Evolutionary conservation across 2,888 invertebrate species (phyloP).

Genomic region (Diarsia rubi): DNA sequence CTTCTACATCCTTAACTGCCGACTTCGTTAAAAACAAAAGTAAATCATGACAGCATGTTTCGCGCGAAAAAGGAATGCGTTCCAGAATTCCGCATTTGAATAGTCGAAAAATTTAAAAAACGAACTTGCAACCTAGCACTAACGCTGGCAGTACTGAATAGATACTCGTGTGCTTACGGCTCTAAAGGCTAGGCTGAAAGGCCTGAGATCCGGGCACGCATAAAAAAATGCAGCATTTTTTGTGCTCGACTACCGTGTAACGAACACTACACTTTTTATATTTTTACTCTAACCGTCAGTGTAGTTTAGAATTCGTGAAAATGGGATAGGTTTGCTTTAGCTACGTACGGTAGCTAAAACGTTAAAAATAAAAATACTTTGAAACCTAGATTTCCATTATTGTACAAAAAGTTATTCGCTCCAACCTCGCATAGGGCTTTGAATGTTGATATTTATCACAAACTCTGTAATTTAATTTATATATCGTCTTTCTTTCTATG

Average conservation of each 20-base stretch:
- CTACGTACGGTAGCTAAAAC: conserved; percentile 20
- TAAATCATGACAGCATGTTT: conserved; percentile 60
- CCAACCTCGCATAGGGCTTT: not conserved
- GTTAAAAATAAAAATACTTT: conserved; percentile 9
- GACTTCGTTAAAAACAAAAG: conserved; percentile 63
- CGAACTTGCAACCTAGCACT: conserved; percentile 65
- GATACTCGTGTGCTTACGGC: conserved; percentile 69
- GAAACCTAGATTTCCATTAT: not conserved
- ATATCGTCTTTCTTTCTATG: not conserved
- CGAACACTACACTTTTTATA: conserved; percentile 64
- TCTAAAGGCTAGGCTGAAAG: conserved; percentile 74
- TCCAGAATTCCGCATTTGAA: conserved; percentile 66
- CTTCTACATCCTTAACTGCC: conserved; percentile 42
- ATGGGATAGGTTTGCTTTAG: conserved; percentile 53
- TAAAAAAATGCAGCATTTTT: conserved; percentile 73
- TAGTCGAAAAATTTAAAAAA: conserved; percentile 66
- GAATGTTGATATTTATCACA: not conserved
- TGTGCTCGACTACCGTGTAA: conserved; percentile 58
- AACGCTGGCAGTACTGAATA: conserved; percentile 73
- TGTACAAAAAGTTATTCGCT: not conserved
- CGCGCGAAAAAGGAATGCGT: conserved; percentile 50
- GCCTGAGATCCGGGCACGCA: conserved; percentile 71
- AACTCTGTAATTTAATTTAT: no score
- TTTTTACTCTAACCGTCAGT: conserved; percentile 58
- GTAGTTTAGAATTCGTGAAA: conserved; percentile 56